phyloP scores from a whole-genome alignment of 2,888 invertebrate species.

The Capitulum mitella region DNA sequence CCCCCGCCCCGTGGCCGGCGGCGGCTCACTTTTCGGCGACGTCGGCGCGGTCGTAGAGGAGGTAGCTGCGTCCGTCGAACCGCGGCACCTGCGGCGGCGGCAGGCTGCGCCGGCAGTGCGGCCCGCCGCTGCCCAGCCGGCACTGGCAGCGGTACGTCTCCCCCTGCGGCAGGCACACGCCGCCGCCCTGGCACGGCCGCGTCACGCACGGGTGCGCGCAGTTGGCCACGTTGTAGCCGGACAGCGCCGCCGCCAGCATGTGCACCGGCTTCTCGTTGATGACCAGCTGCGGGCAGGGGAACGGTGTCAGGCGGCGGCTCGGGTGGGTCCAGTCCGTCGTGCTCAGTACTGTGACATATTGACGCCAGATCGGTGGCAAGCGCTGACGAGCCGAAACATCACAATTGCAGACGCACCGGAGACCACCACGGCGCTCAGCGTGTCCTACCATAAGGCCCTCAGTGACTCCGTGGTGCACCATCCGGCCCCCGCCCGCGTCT shows the following conservation, averaged over 20 bases:
- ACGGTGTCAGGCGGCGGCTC: too few species aligned
- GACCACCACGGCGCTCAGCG: too few species aligned
- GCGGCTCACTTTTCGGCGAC: neutral
- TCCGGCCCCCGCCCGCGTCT: too few species aligned
- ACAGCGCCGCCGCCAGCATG: constrained; percentile 76
- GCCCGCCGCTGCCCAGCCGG: constrained; percentile 43
- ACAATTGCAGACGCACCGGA: too few species aligned
- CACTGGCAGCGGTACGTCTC: constrained; percentile 46
- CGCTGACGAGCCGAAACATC: too few species aligned
- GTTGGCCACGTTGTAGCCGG: constrained; percentile 85
- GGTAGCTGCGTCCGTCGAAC: neutral
- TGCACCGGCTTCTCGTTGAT: constrained; percentile 71
- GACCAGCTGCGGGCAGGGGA: constrained; percentile 54
- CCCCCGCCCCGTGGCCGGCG: neutral
- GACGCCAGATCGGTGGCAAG: too few species aligned
- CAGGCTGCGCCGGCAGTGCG: constrained; percentile 42
- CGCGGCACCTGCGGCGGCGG: constrained; percentile 36
- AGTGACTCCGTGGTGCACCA: too few species aligned
- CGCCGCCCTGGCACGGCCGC: constrained; percentile 46
- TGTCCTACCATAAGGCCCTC: too few species aligned
- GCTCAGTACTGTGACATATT: too few species aligned
- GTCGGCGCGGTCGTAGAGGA: neutral
- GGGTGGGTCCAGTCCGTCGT: too few species aligned
- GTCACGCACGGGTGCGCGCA: constrained; percentile 53
- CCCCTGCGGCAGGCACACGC: constrained; percentile 44